Conservation (phyloP, 2,797 vertebrate species). For the Clarias laeviceps region DNA sequence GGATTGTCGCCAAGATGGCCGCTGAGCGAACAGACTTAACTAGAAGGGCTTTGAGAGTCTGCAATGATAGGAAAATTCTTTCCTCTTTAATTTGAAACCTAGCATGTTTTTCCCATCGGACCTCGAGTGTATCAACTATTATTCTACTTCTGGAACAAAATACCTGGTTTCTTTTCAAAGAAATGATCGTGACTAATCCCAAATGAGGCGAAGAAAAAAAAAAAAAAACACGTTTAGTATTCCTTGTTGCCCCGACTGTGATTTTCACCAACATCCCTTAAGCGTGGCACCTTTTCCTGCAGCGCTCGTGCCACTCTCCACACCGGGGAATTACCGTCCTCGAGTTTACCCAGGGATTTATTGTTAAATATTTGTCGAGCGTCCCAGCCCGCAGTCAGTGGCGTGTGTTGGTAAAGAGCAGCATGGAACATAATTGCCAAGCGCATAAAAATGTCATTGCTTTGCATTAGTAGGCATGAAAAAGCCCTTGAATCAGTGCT, state of each 20-base stretch:
- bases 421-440: slow-evolving; percentile 18
- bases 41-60: background rate
- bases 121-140: background rate
- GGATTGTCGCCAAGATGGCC: slow-evolving; percentile 7
- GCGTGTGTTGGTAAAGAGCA: slow-evolving; percentile 5
- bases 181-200: background rate
- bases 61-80: background rate
- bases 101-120: background rate
- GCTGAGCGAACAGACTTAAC: background rate
- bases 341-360: slow-evolving; percentile 19
- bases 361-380: slow-evolving; percentile 33
- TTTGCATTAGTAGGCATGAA: slow-evolving; percentile 33
- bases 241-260: slow-evolving; percentile 13
- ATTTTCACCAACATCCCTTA: slow-evolving; percentile 30
- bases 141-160: background rate
- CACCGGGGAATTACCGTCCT: background rate
- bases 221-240: background rate
- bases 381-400: background rate
- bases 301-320: background rate
- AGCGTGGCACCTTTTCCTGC: background rate
- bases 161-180: background rate
- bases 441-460: slow-evolving; percentile 24
- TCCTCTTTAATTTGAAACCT: background rate
- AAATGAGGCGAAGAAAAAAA: background rate
- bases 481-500: slow-evolving; percentile 38